Conservation (phyloP, 1,140 invertebrate species). For the Drosophila sp. region DNA sequence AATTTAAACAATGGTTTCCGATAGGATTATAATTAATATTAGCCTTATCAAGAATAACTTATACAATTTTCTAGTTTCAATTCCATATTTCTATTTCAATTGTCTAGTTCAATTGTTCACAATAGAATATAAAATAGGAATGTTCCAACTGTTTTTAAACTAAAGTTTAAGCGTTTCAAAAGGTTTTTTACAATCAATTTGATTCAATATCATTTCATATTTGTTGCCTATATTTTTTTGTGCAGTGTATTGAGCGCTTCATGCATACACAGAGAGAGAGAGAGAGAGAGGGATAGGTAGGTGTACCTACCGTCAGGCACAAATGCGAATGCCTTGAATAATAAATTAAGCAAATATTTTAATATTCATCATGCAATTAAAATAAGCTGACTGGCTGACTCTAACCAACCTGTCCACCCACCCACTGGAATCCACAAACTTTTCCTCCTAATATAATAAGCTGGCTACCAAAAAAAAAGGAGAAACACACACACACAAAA, state of each 20-base stretch:
- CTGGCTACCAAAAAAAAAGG: slow-evolving; percentile 15
- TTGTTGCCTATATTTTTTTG: neutral
- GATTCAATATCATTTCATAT: too few relatives aligned
- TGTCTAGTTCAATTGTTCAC: too few relatives aligned
- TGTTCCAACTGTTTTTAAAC: too few relatives aligned
- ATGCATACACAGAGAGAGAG: slow-evolving; percentile 17
- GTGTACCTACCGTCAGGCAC: slow-evolving; percentile 45
- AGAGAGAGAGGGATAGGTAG: slow-evolving; percentile 34
- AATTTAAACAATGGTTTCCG: too few relatives aligned
- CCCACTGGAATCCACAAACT: slow-evolving; percentile 30
- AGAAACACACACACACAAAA: slow-evolving; percentile 14
- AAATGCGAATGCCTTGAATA: slow-evolving; percentile 73
- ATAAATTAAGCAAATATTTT: slow-evolving; percentile 82
- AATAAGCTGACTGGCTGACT: slow-evolving; percentile 67
- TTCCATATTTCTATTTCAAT: too few relatives aligned
- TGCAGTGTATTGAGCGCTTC: neutral
- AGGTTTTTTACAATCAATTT: too few relatives aligned
- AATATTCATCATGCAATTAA: slow-evolving; percentile 83
- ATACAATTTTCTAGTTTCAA: too few relatives aligned
- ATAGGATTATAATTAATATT: too few relatives aligned
- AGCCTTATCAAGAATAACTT: too few relatives aligned
- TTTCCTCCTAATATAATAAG: slow-evolving; percentile 78
- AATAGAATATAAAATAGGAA: too few relatives aligned
- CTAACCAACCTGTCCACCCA: slow-evolving; percentile 1
- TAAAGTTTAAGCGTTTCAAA: too few relatives aligned